Evolutionary conservation across 2,888 invertebrate genomes (phyloP), one percentile per base, ranked within the genome.

Genomic region (Drosophila setosimentum): DNA sequence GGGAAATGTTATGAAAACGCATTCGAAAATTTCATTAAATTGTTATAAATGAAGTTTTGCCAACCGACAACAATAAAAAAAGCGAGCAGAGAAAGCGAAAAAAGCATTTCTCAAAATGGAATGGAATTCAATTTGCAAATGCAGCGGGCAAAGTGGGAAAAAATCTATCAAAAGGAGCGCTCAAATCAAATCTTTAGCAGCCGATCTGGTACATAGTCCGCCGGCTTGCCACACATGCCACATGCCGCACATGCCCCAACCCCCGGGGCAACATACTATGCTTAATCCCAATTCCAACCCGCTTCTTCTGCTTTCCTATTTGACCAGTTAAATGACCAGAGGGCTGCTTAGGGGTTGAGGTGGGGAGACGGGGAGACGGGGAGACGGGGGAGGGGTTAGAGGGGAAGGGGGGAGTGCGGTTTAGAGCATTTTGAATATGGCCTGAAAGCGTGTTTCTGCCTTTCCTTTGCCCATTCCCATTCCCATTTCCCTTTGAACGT

Each of bases 81-180:
- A 45, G 49, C 54, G 55, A 73, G 50, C 21, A 50, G 54, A 50
- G 66, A 65, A 62, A 29, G 37, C 45, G 16, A 24, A 42, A 59
- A 69, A 78, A 71, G 67, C 73, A 81, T 81, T 86, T 87, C 76
- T 70, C 70, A 78, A 68, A 64, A 75, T 67, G 69, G 57, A 89
- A 88, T 85, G 59, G 59, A 89, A 88, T 88, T 90, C 76, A 89
- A 86, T 90, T 90, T 87, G 90, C 90, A 90, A 90, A 90, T 89
- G 86, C 82, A 78, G 77, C 49, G 49, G 50, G 10, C 32, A 76
- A 69, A 53, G 67, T 66, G 77, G 40, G 13, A 35, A 54, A 55
- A 83, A 82, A 89, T 91, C 81, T 85, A 90, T 90, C 86, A 90
- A 84, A 45, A 75, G 69, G 67, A 62, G 74, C 82, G 64, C 75